Evolutionary conservation across 2,888 invertebrate genomes (phyloP).

Genomic region (Monochamus alternatus): DNA sequence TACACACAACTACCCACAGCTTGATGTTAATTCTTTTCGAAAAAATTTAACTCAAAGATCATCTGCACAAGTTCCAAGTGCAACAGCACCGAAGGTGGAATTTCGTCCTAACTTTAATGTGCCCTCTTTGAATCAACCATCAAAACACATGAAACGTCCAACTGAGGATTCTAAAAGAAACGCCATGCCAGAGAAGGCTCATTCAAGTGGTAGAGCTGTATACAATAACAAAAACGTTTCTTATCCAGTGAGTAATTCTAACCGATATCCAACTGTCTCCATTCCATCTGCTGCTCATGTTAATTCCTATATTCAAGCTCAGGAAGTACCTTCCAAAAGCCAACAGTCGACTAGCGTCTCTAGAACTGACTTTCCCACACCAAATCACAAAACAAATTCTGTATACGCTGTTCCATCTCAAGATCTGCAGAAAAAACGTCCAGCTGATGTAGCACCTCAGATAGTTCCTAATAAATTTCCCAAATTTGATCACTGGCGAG

Average conservation of each 20-base stretch:
- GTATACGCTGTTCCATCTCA: conserved; percentile 44
- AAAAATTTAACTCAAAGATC: conserved; percentile 60
- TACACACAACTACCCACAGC: conserved; percentile 60
- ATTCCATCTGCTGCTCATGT: conserved; percentile 57
- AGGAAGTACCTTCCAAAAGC: conserved; percentile 35
- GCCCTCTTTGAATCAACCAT: conserved; percentile 58
- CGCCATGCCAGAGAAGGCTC: conserved; percentile 45
- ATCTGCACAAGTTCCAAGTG: conserved; percentile 62
- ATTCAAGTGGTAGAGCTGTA: conserved; percentile 45
- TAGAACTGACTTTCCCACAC: conserved; percentile 59
- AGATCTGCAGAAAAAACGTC: conserved; percentile 65
- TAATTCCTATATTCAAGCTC: conserved; percentile 59
- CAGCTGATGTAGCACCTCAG: conserved; percentile 62
- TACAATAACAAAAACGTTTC: conserved; percentile 56
- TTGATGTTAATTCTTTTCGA: conserved; percentile 63
- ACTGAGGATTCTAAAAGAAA: conserved; percentile 38
- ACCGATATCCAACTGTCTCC: conserved; percentile 53
- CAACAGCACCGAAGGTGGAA: conserved; percentile 82
- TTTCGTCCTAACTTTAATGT: conserved; percentile 83
- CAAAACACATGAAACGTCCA: conserved; percentile 29
- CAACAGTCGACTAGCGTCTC: conserved; percentile 56
- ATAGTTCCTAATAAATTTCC: conserved; percentile 71
- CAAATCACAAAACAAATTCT: conserved; percentile 25
- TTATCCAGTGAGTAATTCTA: conserved; percentile 69
- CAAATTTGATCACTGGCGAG: conserved; percentile 73